Percentiles rank a stretch among this genome's conserved stretches.
Evolutionary conservation across 2,888 invertebrate genomes (phyloP).

Genomic region (Agrotis puta): DNA sequence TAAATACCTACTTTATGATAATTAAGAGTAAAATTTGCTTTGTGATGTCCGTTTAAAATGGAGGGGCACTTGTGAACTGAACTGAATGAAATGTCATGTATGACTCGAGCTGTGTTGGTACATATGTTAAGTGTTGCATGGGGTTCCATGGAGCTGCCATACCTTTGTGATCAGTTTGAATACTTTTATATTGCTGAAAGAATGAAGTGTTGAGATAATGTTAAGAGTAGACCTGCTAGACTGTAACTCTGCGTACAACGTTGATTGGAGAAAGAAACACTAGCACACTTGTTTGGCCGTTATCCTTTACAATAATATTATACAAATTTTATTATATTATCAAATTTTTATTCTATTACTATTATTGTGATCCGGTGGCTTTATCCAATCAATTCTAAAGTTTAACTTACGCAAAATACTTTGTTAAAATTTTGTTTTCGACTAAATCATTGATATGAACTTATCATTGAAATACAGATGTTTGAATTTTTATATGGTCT

Average conservation of each 20-base stretch:
- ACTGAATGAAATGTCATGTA: slow-evolving; percentile 84
- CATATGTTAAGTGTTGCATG: slow-evolving; percentile 85
- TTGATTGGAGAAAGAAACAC: slow-evolving; percentile 86
- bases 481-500: slow-evolving; percentile 85
- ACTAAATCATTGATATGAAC: slow-evolving; percentile 89
- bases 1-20: slow-evolving; percentile 60
- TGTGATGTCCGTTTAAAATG: slow-evolving; percentile 71
- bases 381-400: slow-evolving; percentile 87
- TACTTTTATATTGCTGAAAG: slow-evolving; percentile 90
- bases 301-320: slow-evolving; percentile 76
- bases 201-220: slow-evolving; percentile 85
- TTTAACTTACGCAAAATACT: slow-evolving; percentile 81
- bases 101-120: slow-evolving; percentile 83
- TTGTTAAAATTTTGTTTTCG: slow-evolving; percentile 89
- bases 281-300: slow-evolving; percentile 70
- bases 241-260: slow-evolving; percentile 83
- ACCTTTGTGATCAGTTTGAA: slow-evolving; percentile 90
- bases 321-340: slow-evolving; percentile 74
- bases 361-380: slow-evolving; percentile 75
- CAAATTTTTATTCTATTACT: slow-evolving; percentile 61
- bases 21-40: slow-evolving; percentile 76
- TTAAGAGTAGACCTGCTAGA: slow-evolving; percentile 90
- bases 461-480: slow-evolving; percentile 89
- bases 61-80: slow-evolving; percentile 79
- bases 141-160: slow-evolving; percentile 90